Base-by-base conservation (phyloP, 2,113 vertebrate species). In the Coturnix japonica region DNA sequence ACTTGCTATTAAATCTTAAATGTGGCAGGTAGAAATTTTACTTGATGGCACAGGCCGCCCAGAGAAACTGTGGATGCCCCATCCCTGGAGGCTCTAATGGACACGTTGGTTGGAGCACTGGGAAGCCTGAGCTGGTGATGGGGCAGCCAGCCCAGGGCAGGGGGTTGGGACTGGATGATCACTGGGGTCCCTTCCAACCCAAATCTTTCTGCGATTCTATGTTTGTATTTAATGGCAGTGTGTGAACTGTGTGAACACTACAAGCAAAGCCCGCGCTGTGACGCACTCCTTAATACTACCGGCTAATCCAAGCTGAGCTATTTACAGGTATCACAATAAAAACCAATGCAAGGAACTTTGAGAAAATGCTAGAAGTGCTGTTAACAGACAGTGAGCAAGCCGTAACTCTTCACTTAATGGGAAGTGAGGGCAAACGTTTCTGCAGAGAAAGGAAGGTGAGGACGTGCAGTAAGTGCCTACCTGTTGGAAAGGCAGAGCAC, bases 401-500 rank as follows among this genome's bases (percentile, higher is more conserved):
- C 47, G 9, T 15, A 46, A 37, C 5, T 25, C 25, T 13, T 11
- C 35, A 5, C 57, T 43, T 51, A 47, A 4, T 6, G 22, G 73
- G 20, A 64, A 11, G 14, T 7, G 18, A 39, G 35, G 31, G 49
- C 18, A 18, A 66, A 3, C 44, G 28, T 59, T 41, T 41, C 54
- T 30, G 31, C 12, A 18, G 8, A 13, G 59, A n/a, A 41, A 33
- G 53, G 17, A 57, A 11, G 17, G 23, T 28, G 9, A 53, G 51
- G 51, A 28, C 30, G 51, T 17, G 26, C 26, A 53, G 26, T 16
- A 53, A 53, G 26, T 3, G 21, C 19, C 31, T 95, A 97, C 97
- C 92, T 96, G 96, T 96, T 97, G 7, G 81, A 86, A 53, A 87
- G 44, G 77, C 97, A 97, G 79, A 97, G 93, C 67, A 95, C 60